These are phyloP conservation scores for Bucorvus abyssinicus DNA, from an alignment of 2,797 vertebrate genomes.

Conservation along the genomic window DNA sequence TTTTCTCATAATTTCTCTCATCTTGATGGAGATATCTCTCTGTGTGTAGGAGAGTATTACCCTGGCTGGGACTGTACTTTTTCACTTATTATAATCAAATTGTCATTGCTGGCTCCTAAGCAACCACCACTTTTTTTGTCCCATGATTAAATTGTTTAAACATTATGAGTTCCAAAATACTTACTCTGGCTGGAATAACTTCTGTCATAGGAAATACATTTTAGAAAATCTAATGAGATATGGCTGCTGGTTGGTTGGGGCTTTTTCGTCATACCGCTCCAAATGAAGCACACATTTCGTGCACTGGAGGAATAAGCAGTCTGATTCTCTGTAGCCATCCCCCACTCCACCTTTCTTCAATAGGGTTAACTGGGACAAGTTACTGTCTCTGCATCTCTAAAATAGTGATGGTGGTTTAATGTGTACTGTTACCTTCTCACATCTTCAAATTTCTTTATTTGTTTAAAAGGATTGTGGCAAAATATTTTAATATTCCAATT, in stretches of 20 bases:
- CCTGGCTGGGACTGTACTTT: neutral
- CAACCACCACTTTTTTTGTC: neutral
- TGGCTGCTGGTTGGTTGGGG: neutral
- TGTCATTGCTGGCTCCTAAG: neutral
- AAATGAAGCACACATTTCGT: neutral
- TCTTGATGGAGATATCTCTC: neutral
- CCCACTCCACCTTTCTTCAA: neutral
- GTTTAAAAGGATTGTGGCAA: neutral
- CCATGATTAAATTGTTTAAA: neutral
- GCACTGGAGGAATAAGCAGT: neutral
- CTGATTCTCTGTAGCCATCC: neutral
- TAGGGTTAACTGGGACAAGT: neutral
- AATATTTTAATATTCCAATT: neutral
- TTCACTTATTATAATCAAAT: neutral
- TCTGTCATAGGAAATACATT: neutral
- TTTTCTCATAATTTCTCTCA: neutral
- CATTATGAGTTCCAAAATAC: neutral
- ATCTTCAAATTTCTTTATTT: neutral
- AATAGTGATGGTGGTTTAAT: neutral
- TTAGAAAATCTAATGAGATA: neutral
- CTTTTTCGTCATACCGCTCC: neutral
- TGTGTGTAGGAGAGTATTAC: neutral
- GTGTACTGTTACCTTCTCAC: neutral
- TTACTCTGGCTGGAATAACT: neutral
- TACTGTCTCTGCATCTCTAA: neutral